These are phyloP conservation scores for Rutilus rutilus DNA, from an alignment of 2,113 vertebrate genomes.

Conservation along the genomic window DNA sequence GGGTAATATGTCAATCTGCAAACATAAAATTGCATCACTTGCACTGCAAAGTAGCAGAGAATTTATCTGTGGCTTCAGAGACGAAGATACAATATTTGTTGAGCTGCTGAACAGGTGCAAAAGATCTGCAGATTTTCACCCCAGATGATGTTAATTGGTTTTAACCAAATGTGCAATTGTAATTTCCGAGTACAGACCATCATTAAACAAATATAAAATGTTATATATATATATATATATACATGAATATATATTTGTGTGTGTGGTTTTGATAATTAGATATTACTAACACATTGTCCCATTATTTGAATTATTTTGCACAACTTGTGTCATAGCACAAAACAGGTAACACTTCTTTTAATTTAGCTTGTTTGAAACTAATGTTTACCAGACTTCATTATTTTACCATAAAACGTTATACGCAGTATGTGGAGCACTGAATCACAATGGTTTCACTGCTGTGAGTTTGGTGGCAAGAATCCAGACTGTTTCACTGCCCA, in stretches of 20 bases:
- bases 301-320: not conserved
- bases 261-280: not conserved
- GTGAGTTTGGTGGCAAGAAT: not conserved
- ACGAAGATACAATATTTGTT: constrained; percentile 63
- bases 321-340: not conserved
- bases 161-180: not conserved
- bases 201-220: too few relatives aligned
- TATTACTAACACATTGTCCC: not conserved
- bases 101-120: constrained; percentile 44
- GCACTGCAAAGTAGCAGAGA: not conserved
- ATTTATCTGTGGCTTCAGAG: constrained; percentile 56
- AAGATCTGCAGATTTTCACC: not conserved
- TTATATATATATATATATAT: too few relatives aligned
- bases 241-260: accelerated
- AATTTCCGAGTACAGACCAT: not conserved
- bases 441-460: not conserved
- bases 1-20: not conserved
- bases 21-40: constrained; percentile 32
- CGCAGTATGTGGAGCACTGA: not conserved
- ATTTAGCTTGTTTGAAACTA: not conserved
- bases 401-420: not conserved
- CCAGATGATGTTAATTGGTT: constrained; percentile 7
- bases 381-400: not conserved
- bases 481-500: constrained; percentile 2
- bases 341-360: not conserved